Evolutionary conservation across 2,888 invertebrate species (phyloP).

Genomic region (Caenorhabditis japonica): DNA sequence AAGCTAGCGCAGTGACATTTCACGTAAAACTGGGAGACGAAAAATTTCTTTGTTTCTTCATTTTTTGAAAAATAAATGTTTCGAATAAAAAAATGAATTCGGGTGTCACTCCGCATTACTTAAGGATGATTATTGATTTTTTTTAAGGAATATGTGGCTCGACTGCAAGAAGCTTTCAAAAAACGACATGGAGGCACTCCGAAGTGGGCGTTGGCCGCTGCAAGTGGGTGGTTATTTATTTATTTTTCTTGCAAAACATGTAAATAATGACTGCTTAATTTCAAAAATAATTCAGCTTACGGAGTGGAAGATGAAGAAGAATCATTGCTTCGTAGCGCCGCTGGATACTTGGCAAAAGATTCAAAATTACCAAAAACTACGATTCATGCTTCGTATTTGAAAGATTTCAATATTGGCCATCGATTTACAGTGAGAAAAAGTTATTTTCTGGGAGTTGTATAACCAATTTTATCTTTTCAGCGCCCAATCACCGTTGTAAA

Average conservation of each 20-base stretch:
- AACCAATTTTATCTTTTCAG: conserved; percentile 5
- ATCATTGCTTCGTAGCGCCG: conserved; percentile 44
- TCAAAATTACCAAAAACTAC: conserved; percentile 46
- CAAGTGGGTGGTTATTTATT: conserved; percentile 18
- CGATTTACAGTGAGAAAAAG: conserved; percentile 16
- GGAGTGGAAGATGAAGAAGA: conserved; percentile 42
- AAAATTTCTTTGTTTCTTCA: no score
- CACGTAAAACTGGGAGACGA: no score
- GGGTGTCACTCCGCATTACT: no score
- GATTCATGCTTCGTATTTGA: conserved; percentile 35
- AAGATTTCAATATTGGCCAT: conserved; percentile 51
- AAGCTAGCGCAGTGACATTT: no score
- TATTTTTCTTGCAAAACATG: no score
- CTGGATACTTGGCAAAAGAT: conserved; percentile 45
- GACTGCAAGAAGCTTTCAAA: conserved; percentile 56
- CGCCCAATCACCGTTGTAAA: conserved; percentile 45
- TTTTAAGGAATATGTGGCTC: conserved; percentile 51
- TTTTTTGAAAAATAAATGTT: no score
- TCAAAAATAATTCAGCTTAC: not conserved
- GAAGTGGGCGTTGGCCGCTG: conserved; percentile 47
- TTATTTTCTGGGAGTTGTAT: not conserved
- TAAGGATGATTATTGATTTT: no score
- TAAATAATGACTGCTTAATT: not conserved
- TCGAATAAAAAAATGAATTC: no score
- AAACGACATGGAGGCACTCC: conserved; percentile 56